A percentile compares a stretch with the other conserved stretches of the same genome.
Conservation (phyloP, 2,888 invertebrate genomes). For the Phalera bucephala region DNA sequence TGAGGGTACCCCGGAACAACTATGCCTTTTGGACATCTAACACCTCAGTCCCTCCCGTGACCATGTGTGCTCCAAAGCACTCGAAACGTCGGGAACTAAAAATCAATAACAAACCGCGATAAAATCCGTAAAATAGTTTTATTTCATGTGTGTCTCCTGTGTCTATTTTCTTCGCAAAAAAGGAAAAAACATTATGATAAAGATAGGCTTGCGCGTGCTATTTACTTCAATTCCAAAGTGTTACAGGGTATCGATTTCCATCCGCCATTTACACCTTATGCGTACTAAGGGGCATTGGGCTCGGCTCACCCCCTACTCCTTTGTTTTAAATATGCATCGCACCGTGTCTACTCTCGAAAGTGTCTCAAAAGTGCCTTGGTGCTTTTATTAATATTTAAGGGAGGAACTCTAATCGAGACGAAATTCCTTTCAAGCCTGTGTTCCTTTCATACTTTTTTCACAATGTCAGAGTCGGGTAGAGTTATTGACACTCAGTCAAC, state of each 20-base stretch:
- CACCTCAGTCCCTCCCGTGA: no score
- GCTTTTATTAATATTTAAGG: slow-evolving; percentile 74
- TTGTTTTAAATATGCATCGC: slow-evolving; percentile 73
- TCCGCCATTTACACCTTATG: slow-evolving; percentile 33
- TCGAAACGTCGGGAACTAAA: no score
- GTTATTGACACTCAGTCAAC: slow-evolving; percentile 1
- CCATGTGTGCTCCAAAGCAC: no score
- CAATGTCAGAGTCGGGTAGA: slow-evolving; percentile 2
- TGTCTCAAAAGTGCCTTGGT: slow-evolving; percentile 63
- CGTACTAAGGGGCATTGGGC: slow-evolving; percentile 38
- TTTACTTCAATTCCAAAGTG: neutral
- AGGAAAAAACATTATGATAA: no score
- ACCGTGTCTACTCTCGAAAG: slow-evolving; percentile 58
- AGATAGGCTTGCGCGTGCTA: no score
- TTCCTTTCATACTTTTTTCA: slow-evolving; percentile 22
- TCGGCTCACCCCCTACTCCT: slow-evolving; percentile 35
- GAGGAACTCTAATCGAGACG: slow-evolving; percentile 61
- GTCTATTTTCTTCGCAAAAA: no score
- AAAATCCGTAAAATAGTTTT: no score
- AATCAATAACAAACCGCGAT: no score
- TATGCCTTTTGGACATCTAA: no score
- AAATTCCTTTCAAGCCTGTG: slow-evolving; percentile 42
- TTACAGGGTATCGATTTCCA: slow-evolving; percentile 20
- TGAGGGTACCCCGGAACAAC: no score
- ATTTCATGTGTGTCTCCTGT: no score